A percentile compares a stretch with the other conserved stretches of the same genome.
These are phyloP conservation scores for Caenorhabditis tropicalis DNA, from an alignment of 1,140 invertebrate species.

Conservation along the genomic window DNA sequence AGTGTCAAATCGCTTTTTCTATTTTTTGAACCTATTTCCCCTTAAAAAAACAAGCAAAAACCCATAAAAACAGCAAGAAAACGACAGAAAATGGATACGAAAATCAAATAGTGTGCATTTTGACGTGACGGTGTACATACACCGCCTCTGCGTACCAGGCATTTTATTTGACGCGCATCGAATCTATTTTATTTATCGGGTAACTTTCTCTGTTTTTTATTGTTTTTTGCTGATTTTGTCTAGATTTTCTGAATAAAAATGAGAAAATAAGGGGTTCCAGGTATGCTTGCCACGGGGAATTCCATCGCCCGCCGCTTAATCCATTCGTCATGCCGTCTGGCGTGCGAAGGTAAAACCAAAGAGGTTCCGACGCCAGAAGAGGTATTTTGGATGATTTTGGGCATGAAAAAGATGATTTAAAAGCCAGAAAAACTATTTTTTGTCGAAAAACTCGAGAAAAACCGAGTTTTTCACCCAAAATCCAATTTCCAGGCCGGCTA, in stretches of 20 bases:
- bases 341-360: slow-evolving; percentile 1
- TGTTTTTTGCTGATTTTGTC: neutral
- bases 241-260: neutral
- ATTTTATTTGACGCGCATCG: neutral
- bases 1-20: too few relatives aligned
- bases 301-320: neutral
- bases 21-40: too few relatives aligned
- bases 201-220: neutral
- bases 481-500: slow-evolving; percentile 52
- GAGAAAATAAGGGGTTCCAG: neutral
- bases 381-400: neutral
- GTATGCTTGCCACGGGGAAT: neutral
- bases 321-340: neutral
- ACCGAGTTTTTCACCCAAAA: neutral
- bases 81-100: neutral
- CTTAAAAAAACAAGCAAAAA: neutral
- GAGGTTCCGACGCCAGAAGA: slow-evolving; percentile 36
- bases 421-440: neutral
- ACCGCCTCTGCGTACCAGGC: neutral
- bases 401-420: neutral
- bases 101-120: neutral
- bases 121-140: neutral
- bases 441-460: neutral
- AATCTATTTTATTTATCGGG: neutral
- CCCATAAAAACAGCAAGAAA: neutral